phyloP scores from a whole-genome alignment of 2,888 invertebrate genomes.

The Malthinus seriepunctatus region DNA sequence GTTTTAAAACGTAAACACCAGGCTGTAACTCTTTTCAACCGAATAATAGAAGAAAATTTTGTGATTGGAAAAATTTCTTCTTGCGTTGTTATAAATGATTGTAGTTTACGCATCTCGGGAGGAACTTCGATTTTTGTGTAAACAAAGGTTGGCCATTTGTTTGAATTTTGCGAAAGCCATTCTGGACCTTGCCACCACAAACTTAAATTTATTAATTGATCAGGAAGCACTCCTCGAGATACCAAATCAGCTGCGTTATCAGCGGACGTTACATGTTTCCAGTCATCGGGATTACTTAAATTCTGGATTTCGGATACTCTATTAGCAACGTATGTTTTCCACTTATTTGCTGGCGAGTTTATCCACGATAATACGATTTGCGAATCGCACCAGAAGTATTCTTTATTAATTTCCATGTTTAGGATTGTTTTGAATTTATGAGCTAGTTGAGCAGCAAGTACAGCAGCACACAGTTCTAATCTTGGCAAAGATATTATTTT shows the following conservation, averaged over 20 bases:
- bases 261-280: constrained; percentile 36
- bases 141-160: no score
- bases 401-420: background rate
- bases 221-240: constrained; percentile 32
- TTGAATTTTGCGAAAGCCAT: background rate
- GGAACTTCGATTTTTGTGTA: no score
- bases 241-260: constrained; percentile 41
- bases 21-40: constrained; percentile 12
- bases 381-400: constrained; percentile 36
- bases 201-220: background rate
- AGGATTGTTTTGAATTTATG: constrained; percentile 9
- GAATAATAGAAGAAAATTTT: constrained; percentile 8
- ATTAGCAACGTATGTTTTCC: constrained; percentile 37
- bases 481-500: constrained; percentile 35
- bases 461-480: constrained; percentile 37
- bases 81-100: background rate
- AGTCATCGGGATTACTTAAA: constrained; percentile 19
- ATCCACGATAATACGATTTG: constrained; percentile 37
- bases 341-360: constrained; percentile 14
- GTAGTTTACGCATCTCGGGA: background rate
- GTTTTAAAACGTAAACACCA: background rate
- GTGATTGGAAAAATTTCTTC: background rate
- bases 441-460: constrained; percentile 28
- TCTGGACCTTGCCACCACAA: constrained; percentile 2
- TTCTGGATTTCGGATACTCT: constrained; percentile 32